Evolutionary conservation across 2,797 vertebrate species (phyloP).

Genomic region (Stomatorhinus walkeri): DNA sequence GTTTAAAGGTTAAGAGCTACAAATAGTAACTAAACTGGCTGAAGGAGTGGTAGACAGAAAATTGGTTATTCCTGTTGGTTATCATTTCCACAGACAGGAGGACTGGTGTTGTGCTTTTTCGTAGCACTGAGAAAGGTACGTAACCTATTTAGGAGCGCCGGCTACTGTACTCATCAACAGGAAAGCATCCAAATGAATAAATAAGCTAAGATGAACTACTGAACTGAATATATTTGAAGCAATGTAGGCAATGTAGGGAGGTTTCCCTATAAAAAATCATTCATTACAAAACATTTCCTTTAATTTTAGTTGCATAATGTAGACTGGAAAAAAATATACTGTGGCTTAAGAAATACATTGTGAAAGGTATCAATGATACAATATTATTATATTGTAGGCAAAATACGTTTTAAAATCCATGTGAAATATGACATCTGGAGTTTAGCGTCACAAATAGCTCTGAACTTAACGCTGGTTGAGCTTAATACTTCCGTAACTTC

Average conservation of each 20-base stretch:
- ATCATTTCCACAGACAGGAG: neutral
- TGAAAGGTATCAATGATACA: neutral
- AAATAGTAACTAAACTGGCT: neutral
- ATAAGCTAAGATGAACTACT: neutral
- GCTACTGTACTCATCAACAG: neutral
- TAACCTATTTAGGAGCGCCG: neutral
- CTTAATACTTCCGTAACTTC: neutral
- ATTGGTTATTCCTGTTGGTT: neutral
- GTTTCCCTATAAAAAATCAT: neutral
- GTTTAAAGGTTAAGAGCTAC: neutral
- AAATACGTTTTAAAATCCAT: neutral
- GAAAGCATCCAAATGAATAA: neutral
- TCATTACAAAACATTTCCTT: neutral
- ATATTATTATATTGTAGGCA: neutral
- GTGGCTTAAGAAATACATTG: neutral
- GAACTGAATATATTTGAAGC: neutral
- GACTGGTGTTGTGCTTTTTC: neutral
- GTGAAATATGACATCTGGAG: neutral
- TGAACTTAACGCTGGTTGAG: neutral
- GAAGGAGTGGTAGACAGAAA: neutral
- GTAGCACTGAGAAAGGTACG: neutral
- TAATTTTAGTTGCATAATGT: neutral
- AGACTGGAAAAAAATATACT: neutral
- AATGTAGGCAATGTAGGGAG: neutral
- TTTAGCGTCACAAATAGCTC: neutral